Conservation (phyloP, 2,113 vertebrate species). For the Deroptyus accipitrinus region DNA sequence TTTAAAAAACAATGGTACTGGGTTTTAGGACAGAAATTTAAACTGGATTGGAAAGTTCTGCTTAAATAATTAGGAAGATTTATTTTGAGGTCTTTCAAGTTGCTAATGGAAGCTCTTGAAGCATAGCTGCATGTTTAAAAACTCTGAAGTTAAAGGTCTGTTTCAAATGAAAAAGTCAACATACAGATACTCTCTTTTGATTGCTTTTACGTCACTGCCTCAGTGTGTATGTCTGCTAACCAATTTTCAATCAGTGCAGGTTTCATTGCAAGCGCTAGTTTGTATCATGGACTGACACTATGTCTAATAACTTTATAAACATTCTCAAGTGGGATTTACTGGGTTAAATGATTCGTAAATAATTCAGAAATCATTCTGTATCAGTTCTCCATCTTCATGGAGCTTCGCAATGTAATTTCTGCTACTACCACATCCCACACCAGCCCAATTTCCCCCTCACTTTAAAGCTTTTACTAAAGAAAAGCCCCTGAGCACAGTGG, state of each 20-base stretch:
- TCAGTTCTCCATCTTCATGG: not conserved
- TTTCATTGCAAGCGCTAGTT: not conserved
- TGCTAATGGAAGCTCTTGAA: not conserved
- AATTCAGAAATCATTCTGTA: not conserved
- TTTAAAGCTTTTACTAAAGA: not conserved
- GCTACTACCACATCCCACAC: not conserved
- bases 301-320: not conserved
- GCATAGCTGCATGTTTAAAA: not conserved
- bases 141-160: not conserved
- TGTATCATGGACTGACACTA: not conserved
- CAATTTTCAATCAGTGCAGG: not conserved
- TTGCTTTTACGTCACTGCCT: not conserved
- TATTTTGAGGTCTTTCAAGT: not conserved
- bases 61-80: not conserved
- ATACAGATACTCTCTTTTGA: not conserved
- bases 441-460: not conserved
- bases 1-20: not conserved
- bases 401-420: not conserved
- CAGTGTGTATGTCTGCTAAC: not conserved
- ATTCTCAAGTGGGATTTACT: not conserved
- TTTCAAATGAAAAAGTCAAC: not conserved
- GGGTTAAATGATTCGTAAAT: not conserved
- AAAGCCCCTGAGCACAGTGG: not conserved
- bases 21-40: not conserved
- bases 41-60: not conserved